Evolutionary conservation across 2,113 vertebrate species (phyloP), one percentile per base, ranked within the genome.

Genomic region (Hystrix brachyura): DNA sequence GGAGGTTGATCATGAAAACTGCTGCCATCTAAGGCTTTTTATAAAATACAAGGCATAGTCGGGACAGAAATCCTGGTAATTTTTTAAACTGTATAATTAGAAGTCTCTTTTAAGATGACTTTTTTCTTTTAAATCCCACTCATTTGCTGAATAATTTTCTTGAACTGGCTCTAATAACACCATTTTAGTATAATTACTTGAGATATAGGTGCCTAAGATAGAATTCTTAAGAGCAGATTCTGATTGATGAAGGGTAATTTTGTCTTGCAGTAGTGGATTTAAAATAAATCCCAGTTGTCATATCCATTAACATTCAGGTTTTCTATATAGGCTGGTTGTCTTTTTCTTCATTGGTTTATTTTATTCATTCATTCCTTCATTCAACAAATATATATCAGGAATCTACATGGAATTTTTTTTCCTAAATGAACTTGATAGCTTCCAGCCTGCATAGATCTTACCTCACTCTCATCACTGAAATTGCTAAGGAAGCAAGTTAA

Each of bases 111-210:
- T 82, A 91, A 96, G 85, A 38, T 95, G 21, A 92, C 62, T 69
- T 93, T 94, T 95, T 92, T 94, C 71, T 95, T 94, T 96, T 78
- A 95, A 96, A 93, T 97, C 46, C 89, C 94, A 96, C 97, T 98
- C 95, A 97, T 91, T 96, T 97, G 85, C 90, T 89, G 90, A 78
- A 92, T 95, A 89, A 97, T 97, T 96, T 97, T 96, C 95, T 96
- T 93, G 85, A 96, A 57, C 86, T 95, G 83, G 53, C 94, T 98
- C 95, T 98, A 95, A 97, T 97, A 97, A 86, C 78, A 95, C 94
- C 88, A 94, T 94, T 98, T 97, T 95, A 90, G 81, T 90, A 95
- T 96, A 97, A 97, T 97, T 96, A 97, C 92, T 96, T 96, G 95
- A 93, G 96, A 94, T 98, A 95, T 13, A 90, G 88, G 78, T 85